Conservation (phyloP, 2,888 invertebrate genomes). For the Alviniconcha strummeri region DNA sequence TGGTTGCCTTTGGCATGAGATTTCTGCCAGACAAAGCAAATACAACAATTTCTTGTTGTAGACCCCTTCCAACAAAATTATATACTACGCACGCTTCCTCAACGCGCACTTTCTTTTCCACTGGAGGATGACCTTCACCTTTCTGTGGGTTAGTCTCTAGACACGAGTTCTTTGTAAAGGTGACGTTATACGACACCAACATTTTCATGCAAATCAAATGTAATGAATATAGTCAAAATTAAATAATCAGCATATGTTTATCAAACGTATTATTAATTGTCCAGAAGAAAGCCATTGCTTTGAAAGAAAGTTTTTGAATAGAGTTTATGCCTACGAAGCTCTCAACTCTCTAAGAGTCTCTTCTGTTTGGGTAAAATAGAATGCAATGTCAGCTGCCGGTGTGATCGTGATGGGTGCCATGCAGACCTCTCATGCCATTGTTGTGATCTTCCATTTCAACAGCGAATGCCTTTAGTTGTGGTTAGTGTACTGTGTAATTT, state of each 20-base stretch:
- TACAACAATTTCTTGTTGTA: neutral
- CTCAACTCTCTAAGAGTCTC: no score
- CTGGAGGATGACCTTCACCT: no score
- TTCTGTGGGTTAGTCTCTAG: no score
- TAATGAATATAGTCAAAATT: neutral
- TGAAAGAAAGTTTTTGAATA: neutral
- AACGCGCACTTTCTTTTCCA: no score
- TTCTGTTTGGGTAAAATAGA: neutral
- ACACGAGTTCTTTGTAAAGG: no score
- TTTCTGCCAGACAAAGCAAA: neutral
- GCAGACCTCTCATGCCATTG: neutral
- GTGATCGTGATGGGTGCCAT: conserved; percentile 20
- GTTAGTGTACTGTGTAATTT: neutral
- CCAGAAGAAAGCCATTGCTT: neutral
- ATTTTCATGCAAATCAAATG: no score
- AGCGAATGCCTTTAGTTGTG: conserved; percentile 19
- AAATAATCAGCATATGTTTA: neutral
- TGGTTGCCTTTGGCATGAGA: neutral
- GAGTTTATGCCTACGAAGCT: conserved; percentile 13
- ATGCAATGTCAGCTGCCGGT: conserved; percentile 31
- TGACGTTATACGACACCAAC: no score
- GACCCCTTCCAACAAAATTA: no score
- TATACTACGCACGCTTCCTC: no score
- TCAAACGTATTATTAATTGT: neutral
- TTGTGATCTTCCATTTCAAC: neutral